Evolutionary conservation across 2,113 vertebrate species (phyloP).

Genomic region (Bos indicus): DNA sequence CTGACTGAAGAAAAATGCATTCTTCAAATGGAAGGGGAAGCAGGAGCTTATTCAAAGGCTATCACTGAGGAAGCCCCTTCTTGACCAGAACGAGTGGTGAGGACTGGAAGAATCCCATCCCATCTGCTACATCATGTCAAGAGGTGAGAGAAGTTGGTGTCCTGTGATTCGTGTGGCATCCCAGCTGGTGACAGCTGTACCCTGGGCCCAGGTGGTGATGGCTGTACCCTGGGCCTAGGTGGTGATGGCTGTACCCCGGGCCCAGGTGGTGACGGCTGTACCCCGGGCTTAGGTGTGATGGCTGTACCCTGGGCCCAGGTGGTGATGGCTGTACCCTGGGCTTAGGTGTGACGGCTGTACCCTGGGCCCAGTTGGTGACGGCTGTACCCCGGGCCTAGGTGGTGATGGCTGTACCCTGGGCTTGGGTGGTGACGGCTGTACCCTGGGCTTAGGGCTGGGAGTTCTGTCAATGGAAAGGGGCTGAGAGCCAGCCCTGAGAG

Average conservation of each 20-base stretch:
- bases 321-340: accelerated
- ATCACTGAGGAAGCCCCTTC: neutral
- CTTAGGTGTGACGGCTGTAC: neutral
- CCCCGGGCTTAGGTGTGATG: too few species aligned
- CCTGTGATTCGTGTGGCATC: neutral
- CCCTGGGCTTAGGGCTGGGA: neutral
- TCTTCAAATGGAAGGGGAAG: neutral
- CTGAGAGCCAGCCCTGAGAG: neutral
- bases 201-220: accelerated
- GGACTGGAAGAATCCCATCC: accelerated
- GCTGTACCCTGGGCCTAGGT: too few species aligned
- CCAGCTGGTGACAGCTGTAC: neutral
- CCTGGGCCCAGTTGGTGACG: accelerated
- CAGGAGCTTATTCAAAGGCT: neutral
- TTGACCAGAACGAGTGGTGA: neutral
- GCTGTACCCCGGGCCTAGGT: accelerated
- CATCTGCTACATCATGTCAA: accelerated
- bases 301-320: too few species aligned
- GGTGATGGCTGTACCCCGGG: too few species aligned
- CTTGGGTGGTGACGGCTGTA: accelerated
- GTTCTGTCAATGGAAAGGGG: neutral
- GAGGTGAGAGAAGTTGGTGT: neutral
- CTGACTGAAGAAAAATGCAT: neutral
- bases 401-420: accelerated
- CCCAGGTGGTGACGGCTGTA: accelerated